These are phyloP conservation scores for Grus americana DNA, from an alignment of 2,113 vertebrate genomes.

Conservation along the genomic window DNA sequence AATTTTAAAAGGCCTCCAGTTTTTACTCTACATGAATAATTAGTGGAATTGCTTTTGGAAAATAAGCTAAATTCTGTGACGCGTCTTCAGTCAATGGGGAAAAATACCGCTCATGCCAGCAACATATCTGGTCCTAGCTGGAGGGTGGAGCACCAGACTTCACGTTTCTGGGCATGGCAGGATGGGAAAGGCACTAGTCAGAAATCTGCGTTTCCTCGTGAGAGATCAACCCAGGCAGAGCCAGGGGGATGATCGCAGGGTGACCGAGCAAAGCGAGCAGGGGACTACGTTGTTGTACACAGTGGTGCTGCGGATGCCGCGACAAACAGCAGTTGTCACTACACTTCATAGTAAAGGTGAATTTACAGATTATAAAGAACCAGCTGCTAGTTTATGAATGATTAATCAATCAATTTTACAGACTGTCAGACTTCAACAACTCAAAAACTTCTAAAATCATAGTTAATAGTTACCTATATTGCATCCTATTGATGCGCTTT, in stretches of 20 bases:
- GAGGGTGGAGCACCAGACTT: neutral
- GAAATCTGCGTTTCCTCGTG: neutral
- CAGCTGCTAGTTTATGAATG: neutral
- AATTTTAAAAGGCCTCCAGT: neutral
- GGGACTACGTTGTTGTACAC: too few relatives aligned
- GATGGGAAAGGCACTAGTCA: neutral
- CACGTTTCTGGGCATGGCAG: neutral
- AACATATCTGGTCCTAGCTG: neutral
- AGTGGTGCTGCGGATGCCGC: fast-evolving
- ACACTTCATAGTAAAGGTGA: neutral
- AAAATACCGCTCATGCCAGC: neutral
- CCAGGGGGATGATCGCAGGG: fast-evolving
- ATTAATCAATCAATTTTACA: neutral
- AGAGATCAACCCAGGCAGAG: neutral
- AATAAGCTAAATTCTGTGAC: neutral
- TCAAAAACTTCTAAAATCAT: neutral
- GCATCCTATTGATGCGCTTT: neutral
- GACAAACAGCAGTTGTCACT: neutral
- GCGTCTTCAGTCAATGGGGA: neutral
- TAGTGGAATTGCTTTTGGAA: neutral
- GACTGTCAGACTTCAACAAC: neutral
- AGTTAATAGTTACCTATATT: neutral
- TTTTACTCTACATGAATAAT: neutral
- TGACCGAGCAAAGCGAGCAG: neutral
- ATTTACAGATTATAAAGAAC: neutral